These are phyloP conservation scores for Cancer borealis DNA, from an alignment of 2,888 invertebrate genomes.

Conservation along the genomic window DNA sequence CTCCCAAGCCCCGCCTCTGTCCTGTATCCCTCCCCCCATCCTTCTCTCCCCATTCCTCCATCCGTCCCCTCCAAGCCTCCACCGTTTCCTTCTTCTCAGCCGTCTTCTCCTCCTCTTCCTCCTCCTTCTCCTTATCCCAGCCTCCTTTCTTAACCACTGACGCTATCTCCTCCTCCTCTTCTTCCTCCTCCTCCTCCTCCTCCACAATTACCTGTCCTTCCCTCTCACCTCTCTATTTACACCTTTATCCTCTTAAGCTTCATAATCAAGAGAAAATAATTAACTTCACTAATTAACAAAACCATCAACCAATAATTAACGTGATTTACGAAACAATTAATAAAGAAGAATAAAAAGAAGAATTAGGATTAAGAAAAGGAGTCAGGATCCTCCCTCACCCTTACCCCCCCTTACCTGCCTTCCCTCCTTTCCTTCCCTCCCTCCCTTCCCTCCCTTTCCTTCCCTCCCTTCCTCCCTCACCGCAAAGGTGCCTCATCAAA, in stretches of 20 bases:
- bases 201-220: not conserved
- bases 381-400: not conserved
- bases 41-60: not conserved
- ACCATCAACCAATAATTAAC: not conserved
- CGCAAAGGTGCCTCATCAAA: no score
- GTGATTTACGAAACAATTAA: not conserved
- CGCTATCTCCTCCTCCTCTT: not conserved
- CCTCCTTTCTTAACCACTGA: not conserved
- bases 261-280: not conserved
- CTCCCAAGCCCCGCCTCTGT: conserved; percentile 17
- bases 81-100: not conserved
- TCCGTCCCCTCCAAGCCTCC: not conserved
- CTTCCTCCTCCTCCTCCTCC: not conserved
- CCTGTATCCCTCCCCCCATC: not conserved
- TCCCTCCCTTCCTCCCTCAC: not conserved
- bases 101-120: not conserved
- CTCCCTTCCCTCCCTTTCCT: not conserved
- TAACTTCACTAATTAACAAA: not conserved
- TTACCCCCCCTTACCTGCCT: not conserved
- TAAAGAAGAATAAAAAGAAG: no score
- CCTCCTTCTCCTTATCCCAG: not conserved
- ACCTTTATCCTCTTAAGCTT: not conserved
- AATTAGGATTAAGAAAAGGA: not conserved
- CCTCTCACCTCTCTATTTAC: not conserved
- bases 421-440: not conserved